Percentiles rank a stretch among this genome's conserved stretches.
These are phyloP conservation scores for Onthophagus sagittarius DNA, from an alignment of 2,888 invertebrate species.

Conservation along the genomic window DNA sequence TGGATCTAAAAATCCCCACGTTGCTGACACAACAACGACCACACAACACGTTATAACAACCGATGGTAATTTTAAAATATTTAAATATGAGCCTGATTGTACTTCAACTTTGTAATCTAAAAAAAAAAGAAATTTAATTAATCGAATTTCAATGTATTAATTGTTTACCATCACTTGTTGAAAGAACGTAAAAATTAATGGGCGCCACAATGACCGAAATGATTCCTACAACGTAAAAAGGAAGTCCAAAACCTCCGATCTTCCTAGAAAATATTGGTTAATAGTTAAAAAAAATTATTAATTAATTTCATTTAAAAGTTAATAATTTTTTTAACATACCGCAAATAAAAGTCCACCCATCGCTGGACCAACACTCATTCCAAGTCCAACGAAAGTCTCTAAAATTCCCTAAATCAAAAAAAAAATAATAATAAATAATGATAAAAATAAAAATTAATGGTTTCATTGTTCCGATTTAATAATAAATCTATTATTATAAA, in stretches of 20 bases:
- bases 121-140: constrained; percentile 26
- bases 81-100: constrained; percentile 58
- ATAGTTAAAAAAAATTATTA: not conserved
- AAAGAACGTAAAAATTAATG: constrained; percentile 51
- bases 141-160: not conserved
- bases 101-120: constrained; percentile 53
- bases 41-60: constrained; percentile 66
- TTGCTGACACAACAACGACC: constrained; percentile 65
- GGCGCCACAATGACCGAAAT: constrained; percentile 63
- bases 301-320: not conserved
- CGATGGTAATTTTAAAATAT: constrained; percentile 62
- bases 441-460: not conserved
- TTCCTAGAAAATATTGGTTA: constrained; percentile 55
- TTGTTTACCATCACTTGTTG: constrained; percentile 52
- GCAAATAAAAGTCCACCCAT: constrained; percentile 72
- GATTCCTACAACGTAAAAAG: constrained; percentile 70
- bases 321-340: constrained; percentile 50
- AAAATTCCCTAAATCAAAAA: constrained; percentile 58
- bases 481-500: not conserved
- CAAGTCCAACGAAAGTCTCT: constrained; percentile 75
- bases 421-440: not conserved
- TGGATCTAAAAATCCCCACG: constrained; percentile 73
- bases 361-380: constrained; percentile 77
- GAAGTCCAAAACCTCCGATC: constrained; percentile 75
- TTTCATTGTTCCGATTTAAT: too few species aligned